phyloP scores from a whole-genome alignment of 37 sponge, comb jelly and placozoan genomes.

The Haliclona indistincta region DNA sequence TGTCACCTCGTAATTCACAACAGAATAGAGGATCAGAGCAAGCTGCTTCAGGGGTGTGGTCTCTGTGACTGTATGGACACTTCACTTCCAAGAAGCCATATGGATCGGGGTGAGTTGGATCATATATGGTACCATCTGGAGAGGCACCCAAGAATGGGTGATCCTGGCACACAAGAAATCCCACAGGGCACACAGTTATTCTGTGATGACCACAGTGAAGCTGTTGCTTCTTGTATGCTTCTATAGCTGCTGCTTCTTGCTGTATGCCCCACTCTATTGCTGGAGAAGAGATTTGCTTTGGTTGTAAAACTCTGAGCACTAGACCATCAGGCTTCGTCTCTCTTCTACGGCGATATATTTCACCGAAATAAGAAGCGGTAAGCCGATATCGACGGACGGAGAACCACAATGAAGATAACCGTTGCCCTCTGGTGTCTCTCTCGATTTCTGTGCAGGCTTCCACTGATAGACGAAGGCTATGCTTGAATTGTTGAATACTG shows the following conservation, averaged over 20 bases:
- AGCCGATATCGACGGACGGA: constrained; percentile 4
- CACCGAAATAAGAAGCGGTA: constrained; percentile 7
- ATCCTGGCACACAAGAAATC: constrained; percentile 18
- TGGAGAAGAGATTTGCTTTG: constrained; percentile 14
- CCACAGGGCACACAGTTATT: constrained; percentile 1
- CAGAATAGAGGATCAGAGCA: not conserved
- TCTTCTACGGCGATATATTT: not conserved
- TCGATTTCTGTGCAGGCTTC: constrained; percentile 33
- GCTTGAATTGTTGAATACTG: not conserved
- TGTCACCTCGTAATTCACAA: not conserved
- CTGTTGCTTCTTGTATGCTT: constrained; percentile 6
- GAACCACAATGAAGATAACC: constrained; percentile 6
- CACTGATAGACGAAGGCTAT: not conserved
- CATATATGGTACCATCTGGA: constrained; percentile 43
- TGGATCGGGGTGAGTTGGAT: constrained; percentile 12
- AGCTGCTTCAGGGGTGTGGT: constrained; percentile 34
- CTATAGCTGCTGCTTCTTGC: constrained; percentile 13
- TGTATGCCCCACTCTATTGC: constrained; percentile 27
- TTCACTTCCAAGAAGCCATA: constrained; percentile 37
- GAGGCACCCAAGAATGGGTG: constrained; percentile 43
- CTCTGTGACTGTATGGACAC: constrained; percentile 24
- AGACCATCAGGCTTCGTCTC: constrained; percentile 13
- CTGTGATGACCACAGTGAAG: not conserved
- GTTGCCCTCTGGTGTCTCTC: not conserved
- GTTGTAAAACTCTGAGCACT: constrained; percentile 22